A percentile compares a stretch with the other conserved stretches of the same genome.
Evolutionary conservation across 2,113 vertebrate genomes (phyloP).

Genomic region (Caretta caretta): DNA sequence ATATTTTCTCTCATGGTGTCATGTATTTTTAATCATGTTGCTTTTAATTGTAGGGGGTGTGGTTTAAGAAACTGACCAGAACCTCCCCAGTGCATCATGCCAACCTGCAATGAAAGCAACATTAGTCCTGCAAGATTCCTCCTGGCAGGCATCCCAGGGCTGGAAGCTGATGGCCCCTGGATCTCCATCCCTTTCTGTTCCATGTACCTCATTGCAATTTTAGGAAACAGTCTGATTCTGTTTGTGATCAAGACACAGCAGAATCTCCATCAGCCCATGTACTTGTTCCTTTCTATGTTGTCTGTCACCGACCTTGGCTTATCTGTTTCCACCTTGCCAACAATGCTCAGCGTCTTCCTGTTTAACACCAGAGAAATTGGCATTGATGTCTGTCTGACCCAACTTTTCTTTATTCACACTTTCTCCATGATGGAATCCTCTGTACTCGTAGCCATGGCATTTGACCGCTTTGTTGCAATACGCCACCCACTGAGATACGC

Average conservation of each 20-base stretch:
- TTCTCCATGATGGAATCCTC: neutral
- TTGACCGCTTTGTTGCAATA: neutral
- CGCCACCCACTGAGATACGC: neutral
- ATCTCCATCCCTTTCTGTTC: constrained; percentile 40
- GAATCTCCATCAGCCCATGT: constrained; percentile 38
- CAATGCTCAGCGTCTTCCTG: neutral
- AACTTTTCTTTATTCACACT: neutral
- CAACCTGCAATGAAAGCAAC: neutral
- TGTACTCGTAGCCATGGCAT: neutral
- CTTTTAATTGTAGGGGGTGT: no score
- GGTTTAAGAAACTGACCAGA: no score
- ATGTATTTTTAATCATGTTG: no score
- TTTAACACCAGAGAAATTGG: neutral
- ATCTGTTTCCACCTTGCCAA: neutral
- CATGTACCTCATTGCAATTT: constrained; percentile 41
- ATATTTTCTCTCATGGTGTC: no score
- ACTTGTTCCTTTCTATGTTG: constrained; percentile 49
- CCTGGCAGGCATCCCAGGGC: constrained; percentile 25
- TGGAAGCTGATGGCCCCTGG: neutral
- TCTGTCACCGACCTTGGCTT: constrained; percentile 5
- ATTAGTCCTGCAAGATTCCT: neutral
- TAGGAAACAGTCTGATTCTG: constrained; percentile 54
- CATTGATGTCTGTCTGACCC: neutral
- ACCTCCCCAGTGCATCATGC: neutral
- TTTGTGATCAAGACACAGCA: neutral